These are phyloP conservation scores for Holothuria glaberrima DNA, from an alignment of 35 echinoderm and acorn worm genomes.

Conservation along the genomic window DNA sequence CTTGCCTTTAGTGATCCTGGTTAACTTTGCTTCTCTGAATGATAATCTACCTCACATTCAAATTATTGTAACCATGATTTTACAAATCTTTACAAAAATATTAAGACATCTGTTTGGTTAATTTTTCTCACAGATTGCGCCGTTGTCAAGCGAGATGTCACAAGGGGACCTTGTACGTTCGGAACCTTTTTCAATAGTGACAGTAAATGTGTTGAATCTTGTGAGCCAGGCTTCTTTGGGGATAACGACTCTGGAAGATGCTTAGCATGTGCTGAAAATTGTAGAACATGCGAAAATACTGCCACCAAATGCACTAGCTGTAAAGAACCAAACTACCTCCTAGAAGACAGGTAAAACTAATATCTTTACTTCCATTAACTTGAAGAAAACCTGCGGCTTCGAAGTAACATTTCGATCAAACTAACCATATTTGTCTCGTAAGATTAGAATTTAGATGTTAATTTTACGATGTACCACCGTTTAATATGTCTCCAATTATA, in stretches of 20 bases:
- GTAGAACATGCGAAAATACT: conserved; percentile 59
- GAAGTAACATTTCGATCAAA: too few species aligned
- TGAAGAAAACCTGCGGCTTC: too few species aligned
- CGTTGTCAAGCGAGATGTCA: conserved; percentile 6
- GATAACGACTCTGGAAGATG: conserved; percentile 60
- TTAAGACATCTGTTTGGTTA: background rate
- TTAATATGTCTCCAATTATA: too few species aligned
- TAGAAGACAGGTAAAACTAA: conserved; percentile 68
- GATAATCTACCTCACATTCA: too few species aligned
- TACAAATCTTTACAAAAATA: too few species aligned
- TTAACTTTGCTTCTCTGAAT: too few species aligned
- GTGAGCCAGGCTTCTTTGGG: conserved; percentile 69
- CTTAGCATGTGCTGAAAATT: conserved; percentile 41
- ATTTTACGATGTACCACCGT: too few species aligned
- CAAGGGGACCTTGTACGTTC: background rate
- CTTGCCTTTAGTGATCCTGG: too few species aligned
- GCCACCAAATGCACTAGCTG: conserved; percentile 76
- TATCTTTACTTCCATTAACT: conserved; percentile 23
- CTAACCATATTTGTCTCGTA: too few species aligned
- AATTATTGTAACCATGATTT: too few species aligned
- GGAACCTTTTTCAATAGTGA: conserved; percentile 38
- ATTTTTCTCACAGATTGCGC: conserved; percentile 26
- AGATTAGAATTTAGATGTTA: too few species aligned
- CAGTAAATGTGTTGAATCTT: conserved; percentile 61
- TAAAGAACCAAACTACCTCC: conserved; percentile 53